Base-by-base conservation (phyloP, 1,140 invertebrate genomes). In the Anoplolepis gracilipes region DNA sequence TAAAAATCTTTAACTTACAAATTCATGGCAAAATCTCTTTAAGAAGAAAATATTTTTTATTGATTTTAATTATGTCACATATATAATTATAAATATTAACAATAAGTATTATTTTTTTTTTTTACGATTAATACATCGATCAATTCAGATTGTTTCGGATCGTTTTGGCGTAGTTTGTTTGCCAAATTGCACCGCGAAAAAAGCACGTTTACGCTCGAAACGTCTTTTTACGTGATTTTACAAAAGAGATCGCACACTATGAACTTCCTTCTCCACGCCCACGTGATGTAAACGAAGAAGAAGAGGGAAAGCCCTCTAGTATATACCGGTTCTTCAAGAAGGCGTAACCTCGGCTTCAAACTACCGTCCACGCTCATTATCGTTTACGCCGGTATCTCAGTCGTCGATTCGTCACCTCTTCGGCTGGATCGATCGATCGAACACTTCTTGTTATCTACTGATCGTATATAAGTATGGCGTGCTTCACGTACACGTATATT, bases 311-410 rank as follows among this genome's bases (percentile, higher is more conserved):
- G 89, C 88, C 57, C 69, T 84, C 59, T 75, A 73, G 61, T 86
- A 61, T 87, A 93, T 93, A 93, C 93, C 93, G 92, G 93, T 94
- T 92, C 92, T 88, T 92, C 75, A 70, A 84, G 87, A 92, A 92
- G 91, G 92, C 92, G 91, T 92, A 92, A 92, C 92, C 91, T 90
- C 89, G 82, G 87, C 72, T 72, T 91, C 87, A 88, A 92, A 92
- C 92, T 92, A 93, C 90, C 89, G 92, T 92, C 86, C 87, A 90
- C 88, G 88, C 90, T 93, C 92, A 93, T 93, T 93, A 93, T 88
- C 90, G 81, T 89, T 88, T 84, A 84, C 79, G 87, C 84, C 84
- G 72, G 72, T n/a, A 84, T 87, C 42, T 86, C 88, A 86, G 91
- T 91, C 88, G 85, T 88, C 88, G 87, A 89, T 91, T 87, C 81